Conservation (phyloP, 2,797 vertebrate species). For the Urophycis tenuis region DNA sequence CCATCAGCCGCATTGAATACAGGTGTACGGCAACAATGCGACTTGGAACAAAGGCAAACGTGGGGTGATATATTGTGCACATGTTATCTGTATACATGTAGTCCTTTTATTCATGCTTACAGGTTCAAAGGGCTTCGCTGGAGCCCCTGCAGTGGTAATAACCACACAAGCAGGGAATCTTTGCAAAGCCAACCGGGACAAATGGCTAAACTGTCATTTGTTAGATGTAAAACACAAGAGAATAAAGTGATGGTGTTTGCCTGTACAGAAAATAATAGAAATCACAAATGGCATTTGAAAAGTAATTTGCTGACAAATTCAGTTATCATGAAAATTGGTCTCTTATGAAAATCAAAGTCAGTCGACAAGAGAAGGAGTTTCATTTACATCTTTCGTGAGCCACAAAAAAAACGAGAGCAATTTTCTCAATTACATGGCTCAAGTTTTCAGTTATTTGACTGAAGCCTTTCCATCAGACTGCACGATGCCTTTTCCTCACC, state of each 20-base stretch:
- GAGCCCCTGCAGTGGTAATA: neutral
- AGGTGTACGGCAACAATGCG: neutral
- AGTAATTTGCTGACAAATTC: neutral
- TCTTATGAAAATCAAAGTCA: slow-evolving; percentile 11
- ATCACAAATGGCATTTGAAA: neutral
- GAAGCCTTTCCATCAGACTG: neutral
- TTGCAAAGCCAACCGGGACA: neutral
- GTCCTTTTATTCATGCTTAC: neutral
- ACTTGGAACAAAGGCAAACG: neutral
- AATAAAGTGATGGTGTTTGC: neutral
- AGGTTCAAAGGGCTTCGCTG: neutral
- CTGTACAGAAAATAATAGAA: neutral
- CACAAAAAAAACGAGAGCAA: neutral
- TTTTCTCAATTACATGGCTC: neutral
- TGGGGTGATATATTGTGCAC: neutral
- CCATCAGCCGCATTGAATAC: neutral
- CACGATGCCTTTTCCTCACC: neutral
- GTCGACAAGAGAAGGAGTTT: neutral
- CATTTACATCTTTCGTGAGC: neutral
- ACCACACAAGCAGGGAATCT: neutral
- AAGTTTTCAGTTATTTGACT: neutral
- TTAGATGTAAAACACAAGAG: neutral
- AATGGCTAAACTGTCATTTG: neutral
- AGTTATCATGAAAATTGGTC: neutral
- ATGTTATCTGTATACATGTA: neutral